Evolutionary conservation across 2,113 vertebrate species (phyloP), one percentile per base, ranked within the genome.

Genomic region (Sapayoa aenigma): DNA sequence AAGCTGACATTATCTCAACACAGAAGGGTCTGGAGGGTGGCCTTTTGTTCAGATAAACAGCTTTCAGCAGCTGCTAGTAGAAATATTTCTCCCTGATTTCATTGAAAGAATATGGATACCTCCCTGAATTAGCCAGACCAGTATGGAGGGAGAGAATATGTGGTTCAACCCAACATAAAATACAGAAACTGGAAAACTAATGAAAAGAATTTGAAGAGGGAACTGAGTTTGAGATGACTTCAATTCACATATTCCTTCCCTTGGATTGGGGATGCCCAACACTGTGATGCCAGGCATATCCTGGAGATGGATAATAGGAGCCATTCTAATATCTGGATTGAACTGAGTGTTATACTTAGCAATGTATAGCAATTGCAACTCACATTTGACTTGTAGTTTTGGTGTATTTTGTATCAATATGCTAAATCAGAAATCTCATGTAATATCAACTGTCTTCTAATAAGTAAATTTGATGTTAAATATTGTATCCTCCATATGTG

Each of bases 401-500:
- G 7, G 14, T 66, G 25, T 78, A 14, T 65, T 39, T 66, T 59
- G 15, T 44, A 44, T 21, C 15, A 21, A n/a, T 72, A 18, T 52
- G 23, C 33, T 58, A 50, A 58, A 56, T 20, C 12, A 33, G 49
- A 56, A 63, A 49, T 56, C 25, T 56, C 18, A 24, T 9, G 25
- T 42, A 49, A 42, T 9, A 14, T 63, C 12, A 71, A 12, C 7
- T 15, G 8, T 42, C 41, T 42, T 62, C 56, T 69, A 11, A 33
- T 28, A 50, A 49, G 42, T 50, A 49, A 17, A 30, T 65, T 42
- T 76, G 27, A 9, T 47, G 35, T 47, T 41, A 76, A 76, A 27
- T 2, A 4, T 41, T 39, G 4, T 27, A 46, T 52, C 4, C 6
- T 24, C 42, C 3, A 5, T 1, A 1, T 50, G 27, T 50, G 49